Conservation (phyloP, 1,140 invertebrate species). For the Conus betulinus region DNA sequence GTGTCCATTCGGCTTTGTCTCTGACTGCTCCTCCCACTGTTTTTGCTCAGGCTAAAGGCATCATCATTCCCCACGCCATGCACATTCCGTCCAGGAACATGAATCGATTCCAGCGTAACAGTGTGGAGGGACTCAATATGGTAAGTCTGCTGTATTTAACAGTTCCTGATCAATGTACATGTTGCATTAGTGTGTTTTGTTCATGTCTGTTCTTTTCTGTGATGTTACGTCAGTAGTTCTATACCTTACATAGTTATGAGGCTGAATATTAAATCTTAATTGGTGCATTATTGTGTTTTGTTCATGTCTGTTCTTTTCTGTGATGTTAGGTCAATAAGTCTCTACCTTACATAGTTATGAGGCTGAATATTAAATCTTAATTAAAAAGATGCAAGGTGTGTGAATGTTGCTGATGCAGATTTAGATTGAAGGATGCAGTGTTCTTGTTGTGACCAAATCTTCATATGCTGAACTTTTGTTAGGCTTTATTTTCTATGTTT, state of each 20-base stretch:
- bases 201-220: too few species aligned
- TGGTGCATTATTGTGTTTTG: not conserved
- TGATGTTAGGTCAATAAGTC: not conserved
- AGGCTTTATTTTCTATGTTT: too few species aligned
- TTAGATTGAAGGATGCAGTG: too few species aligned
- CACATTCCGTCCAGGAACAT: conserved; percentile 81
- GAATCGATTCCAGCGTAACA: conserved; percentile 80
- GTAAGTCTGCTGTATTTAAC: conserved; percentile 49
- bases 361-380: not conserved
- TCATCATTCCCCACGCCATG: conserved; percentile 73
- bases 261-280: not conserved
- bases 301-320: not conserved
- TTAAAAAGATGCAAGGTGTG: too few species aligned
- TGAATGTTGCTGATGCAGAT: too few species aligned
- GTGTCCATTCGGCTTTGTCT: conserved; percentile 70
- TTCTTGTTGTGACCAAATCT: too few species aligned
- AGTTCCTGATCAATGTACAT: too few species aligned
- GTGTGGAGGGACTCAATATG: conserved; percentile 89
- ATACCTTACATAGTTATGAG: not conserved
- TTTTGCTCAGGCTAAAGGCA: conserved; percentile 52
- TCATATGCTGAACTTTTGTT: too few species aligned
- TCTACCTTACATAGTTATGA: not conserved
- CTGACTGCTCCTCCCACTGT: conserved; percentile 58
- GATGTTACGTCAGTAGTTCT: too few species aligned
- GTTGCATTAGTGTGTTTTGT: too few species aligned